Evolutionary conservation across 2,888 invertebrate species (phyloP), one percentile per base, ranked within the genome.

Genomic region (Zygogramma bicolorata): DNA sequence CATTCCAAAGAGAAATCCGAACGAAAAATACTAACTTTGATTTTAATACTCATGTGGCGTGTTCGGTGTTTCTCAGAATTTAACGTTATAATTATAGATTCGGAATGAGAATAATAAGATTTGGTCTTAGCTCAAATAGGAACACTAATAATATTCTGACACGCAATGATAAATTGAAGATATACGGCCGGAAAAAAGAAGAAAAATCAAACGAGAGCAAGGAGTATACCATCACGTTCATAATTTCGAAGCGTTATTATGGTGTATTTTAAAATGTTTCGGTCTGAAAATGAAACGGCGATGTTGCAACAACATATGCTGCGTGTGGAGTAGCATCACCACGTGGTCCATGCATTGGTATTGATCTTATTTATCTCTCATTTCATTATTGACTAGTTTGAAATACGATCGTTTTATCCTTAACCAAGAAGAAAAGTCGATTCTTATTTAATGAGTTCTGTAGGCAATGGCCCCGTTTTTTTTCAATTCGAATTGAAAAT

Each of bases 21-120:
- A 69, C 49, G 42, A 69, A 65, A 66, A 68, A 71, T 58, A 70
- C 65, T 71, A 71, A 70, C 70, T 75, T 70, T 66, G 59, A 76
- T 74, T 77, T 77, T 77, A 77, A 77, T 75, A 73, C 72, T 38
- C 62, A 60, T 74, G 74, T 78, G 67, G 78, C 78, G 78, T 78
- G 78, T 76, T 68, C 71, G 40, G 61, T 46, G 71, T 74, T 76
- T 76, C 75, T 74, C 42, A 68, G 76, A 74, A 74, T 74, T 75
- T 60, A 70, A 74, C 75, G 66, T 72, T 72, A 74, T 78, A 78
- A 78, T 78, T 78, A 78, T 76, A 77, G 76, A 78, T 78, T 76
- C 69, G 67, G 72, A 76, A 74, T 76, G 70, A 73, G 76, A 75
- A 78, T 73, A 76, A 78, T 75, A 72, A 78, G 78, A 78, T 76